Evolutionary conservation across 2,888 invertebrate species (phyloP).

Genomic region (Dinocampus coccinellae): DNA sequence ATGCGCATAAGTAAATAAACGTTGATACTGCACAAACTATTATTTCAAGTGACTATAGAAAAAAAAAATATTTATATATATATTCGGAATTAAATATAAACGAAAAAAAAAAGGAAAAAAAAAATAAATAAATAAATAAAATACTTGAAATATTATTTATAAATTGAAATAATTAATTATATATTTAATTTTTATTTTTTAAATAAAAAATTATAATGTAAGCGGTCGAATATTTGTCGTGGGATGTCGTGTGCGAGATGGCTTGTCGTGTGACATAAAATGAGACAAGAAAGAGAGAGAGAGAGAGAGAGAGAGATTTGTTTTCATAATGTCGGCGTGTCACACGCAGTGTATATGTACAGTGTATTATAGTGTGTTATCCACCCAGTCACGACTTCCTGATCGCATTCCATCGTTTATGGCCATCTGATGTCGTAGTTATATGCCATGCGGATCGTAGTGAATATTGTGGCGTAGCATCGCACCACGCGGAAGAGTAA

Average conservation of each 20-base stretch:
- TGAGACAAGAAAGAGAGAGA: too few species aligned
- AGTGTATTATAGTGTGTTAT: conserved; percentile 37
- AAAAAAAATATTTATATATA: neutral
- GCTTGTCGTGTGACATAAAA: neutral
- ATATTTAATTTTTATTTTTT: too few species aligned
- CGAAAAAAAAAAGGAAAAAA: too few species aligned
- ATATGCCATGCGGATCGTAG: conserved; percentile 15
- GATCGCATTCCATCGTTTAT: conserved; percentile 55
- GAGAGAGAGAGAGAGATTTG: conserved; percentile 18
- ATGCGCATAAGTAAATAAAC: too few species aligned
- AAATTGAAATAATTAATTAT: too few species aligned
- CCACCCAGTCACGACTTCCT: conserved; percentile 49
- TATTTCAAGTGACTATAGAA: too few species aligned
- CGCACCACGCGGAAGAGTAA: conserved; percentile 31
- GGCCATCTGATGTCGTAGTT: conserved; percentile 45
- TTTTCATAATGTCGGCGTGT: conserved; percentile 20
- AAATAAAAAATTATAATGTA: too few species aligned
- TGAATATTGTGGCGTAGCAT: conserved; percentile 22
- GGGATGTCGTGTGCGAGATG: neutral
- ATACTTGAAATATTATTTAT: too few species aligned
- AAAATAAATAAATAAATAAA: too few species aligned
- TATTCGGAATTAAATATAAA: too few species aligned
- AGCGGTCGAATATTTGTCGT: neutral
- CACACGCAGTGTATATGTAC: conserved; percentile 6
- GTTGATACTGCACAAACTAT: too few species aligned